These are phyloP conservation scores for Coccyzus lansbergi DNA, from an alignment of 2,797 vertebrate species.

Conservation along the genomic window DNA sequence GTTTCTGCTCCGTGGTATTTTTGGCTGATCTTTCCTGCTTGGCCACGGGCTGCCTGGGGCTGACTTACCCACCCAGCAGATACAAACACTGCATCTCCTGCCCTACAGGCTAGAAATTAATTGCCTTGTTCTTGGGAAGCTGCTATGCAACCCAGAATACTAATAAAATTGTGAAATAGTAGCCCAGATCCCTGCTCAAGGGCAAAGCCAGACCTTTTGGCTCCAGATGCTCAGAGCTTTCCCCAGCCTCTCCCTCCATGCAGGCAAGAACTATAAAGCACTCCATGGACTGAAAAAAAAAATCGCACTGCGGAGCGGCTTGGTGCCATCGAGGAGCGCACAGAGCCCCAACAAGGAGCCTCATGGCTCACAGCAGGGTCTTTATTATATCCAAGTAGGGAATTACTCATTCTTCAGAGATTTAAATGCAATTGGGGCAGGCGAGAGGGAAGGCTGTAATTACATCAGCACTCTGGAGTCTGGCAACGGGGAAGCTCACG, in stretches of 20 bases:
- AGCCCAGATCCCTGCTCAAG: conserved; percentile 33
- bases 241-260: neutral
- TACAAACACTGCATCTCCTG: neutral
- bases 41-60: neutral
- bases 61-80: neutral
- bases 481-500: neutral
- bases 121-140: conserved; percentile 12
- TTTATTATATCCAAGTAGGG: neutral
- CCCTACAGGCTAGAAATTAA: conserved; percentile 18
- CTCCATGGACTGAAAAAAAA: neutral
- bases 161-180: conserved; percentile 53
- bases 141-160: neutral
- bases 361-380: neutral
- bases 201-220: conserved; percentile 36
- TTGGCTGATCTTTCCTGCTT: conserved; percentile 24
- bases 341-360: neutral
- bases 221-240: neutral
- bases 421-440: conserved; percentile 1
- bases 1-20: neutral
- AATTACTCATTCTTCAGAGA: conserved; percentile 51
- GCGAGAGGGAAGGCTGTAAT: neutral
- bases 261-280: neutral
- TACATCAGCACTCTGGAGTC: neutral
- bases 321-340: neutral
- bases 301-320: neutral